These are phyloP conservation scores for Hydropotes inermis DNA, from an alignment of 2,113 vertebrate genomes.

Conservation along the genomic window DNA sequence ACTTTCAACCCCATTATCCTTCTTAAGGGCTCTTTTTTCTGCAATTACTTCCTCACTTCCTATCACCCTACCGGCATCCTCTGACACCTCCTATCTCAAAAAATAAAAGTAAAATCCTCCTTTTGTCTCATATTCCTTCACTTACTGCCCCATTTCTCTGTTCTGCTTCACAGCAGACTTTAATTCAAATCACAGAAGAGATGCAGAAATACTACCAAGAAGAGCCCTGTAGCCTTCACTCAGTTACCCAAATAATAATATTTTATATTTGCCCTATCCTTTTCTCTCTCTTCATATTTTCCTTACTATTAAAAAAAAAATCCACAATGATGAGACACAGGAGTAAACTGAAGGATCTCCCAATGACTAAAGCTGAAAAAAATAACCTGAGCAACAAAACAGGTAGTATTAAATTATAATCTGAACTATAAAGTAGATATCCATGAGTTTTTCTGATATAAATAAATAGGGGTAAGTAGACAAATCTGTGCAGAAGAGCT, in stretches of 20 bases:
- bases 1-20: neutral
- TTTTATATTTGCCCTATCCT: neutral
- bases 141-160: neutral
- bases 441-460: neutral
- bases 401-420: neutral
- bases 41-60: constrained; percentile 51
- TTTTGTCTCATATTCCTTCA: neutral
- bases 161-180: neutral
- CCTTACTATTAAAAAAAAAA: neutral
- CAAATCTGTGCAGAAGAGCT: neutral
- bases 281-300: neutral
- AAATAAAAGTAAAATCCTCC: neutral
- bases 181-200: neutral
- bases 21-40: neutral
- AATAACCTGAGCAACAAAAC: neutral
- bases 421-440: neutral
- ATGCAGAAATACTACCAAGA: neutral
- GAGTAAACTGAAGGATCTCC: neutral
- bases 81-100: neutral
- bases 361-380: neutral
- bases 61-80: neutral
- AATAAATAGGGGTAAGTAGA: neutral
- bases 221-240: neutral
- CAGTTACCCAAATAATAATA: neutral
- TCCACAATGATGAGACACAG: neutral